Conservation (phyloP, 2,888 invertebrate species). For the Andrena praecox region DNA sequence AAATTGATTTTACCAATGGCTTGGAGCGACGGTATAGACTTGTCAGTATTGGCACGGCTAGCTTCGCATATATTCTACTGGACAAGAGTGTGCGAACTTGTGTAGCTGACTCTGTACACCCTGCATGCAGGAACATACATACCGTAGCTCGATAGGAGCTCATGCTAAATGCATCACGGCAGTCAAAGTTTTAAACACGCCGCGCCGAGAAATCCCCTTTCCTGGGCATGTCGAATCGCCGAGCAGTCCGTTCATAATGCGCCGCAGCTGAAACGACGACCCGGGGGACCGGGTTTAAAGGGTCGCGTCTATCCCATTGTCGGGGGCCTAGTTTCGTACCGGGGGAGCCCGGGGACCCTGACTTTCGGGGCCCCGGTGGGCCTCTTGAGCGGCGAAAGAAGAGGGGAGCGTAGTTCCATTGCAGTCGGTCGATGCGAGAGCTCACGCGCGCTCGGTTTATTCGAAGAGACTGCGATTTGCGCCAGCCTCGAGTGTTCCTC, state of each 20-base stretch:
- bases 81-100: too few species aligned
- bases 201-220: constrained; percentile 63
- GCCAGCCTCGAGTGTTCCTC: constrained; percentile 65
- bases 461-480: constrained; percentile 61
- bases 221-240: constrained; percentile 59
- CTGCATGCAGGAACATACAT: not conserved
- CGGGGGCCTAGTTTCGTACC: constrained; percentile 50
- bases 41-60: too few species aligned
- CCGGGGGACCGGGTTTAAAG: constrained; percentile 41
- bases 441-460: constrained; percentile 61
- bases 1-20: too few species aligned
- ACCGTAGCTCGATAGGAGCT: too few species aligned
- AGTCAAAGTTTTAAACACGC: constrained; percentile 31
- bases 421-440: constrained; percentile 56
- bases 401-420: constrained; percentile 38
- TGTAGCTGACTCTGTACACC: not conserved
- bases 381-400: constrained; percentile 12
- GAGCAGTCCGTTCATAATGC: constrained; percentile 81
- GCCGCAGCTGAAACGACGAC: constrained; percentile 78
- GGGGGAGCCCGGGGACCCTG: constrained; percentile 26
- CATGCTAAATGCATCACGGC: not conserved
- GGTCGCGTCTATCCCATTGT: constrained; percentile 63
- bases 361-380: constrained; percentile 56
- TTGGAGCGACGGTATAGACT: too few species aligned
- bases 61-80: too few species aligned